phyloP scores from a whole-genome alignment of 2,113 vertebrate species.

The Scomber colias region DNA sequence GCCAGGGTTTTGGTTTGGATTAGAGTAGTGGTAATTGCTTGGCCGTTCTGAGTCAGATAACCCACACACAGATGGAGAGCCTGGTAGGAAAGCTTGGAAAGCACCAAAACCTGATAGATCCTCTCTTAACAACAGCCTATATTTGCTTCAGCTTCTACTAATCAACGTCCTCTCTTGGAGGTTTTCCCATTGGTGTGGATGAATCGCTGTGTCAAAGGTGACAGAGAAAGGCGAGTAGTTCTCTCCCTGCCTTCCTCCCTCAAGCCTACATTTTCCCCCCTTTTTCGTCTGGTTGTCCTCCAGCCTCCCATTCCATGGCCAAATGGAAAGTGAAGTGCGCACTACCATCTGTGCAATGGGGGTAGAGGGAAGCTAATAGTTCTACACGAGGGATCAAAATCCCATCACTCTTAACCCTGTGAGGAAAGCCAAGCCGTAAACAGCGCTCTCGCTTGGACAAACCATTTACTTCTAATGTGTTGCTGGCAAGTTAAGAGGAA shows the following conservation, averaged over 20 bases:
- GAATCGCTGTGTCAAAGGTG: conserved; percentile 46
- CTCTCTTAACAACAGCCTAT: conserved; percentile 23
- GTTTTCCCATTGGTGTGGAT: conserved; percentile 15
- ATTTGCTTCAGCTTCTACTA: conserved; percentile 24
- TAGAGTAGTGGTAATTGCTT: neutral
- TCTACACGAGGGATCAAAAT: conserved; percentile 66
- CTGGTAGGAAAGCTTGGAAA: conserved; percentile 7
- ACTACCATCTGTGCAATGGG: conserved; percentile 66
- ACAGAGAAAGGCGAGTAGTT: conserved; percentile 1
- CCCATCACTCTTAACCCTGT: conserved; percentile 61
- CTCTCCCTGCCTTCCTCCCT: conserved; percentile 11
- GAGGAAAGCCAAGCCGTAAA: conserved; percentile 57
- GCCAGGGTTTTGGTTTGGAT: neutral
- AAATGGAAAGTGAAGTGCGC: conserved; percentile 70
- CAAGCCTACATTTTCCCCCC: conserved; percentile 21
- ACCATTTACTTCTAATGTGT: conserved; percentile 55
- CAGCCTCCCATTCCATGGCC: conserved; percentile 49
- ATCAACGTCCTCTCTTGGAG: conserved; percentile 25
- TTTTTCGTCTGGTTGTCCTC: conserved; percentile 44
- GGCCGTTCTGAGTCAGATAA: neutral
- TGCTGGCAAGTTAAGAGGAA: conserved; percentile 46
- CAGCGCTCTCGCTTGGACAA: conserved; percentile 44
- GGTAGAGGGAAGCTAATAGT: conserved; percentile 65
- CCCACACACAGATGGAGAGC: conserved; percentile 31
- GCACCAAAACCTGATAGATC: conserved; percentile 24